A percentile compares a stretch with the other conserved stretches of the same genome.
phyloP scores from a whole-genome alignment of 1,140 invertebrate genomes.

The Ganaspis sp. region DNA sequence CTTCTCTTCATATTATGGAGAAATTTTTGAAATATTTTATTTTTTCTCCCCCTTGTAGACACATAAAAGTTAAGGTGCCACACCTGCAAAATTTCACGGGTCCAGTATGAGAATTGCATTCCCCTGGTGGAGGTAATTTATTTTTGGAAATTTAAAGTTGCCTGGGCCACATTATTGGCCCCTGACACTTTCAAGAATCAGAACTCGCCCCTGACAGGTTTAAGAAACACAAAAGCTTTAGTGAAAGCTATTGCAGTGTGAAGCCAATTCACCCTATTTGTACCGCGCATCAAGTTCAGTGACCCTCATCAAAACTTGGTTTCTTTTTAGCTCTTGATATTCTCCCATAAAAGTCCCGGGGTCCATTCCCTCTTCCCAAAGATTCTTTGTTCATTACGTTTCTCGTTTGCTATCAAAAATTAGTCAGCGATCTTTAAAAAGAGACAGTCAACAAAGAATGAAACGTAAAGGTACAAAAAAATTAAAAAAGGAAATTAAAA shows the following conservation, averaged over 20 bases:
- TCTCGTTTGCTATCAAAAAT: constrained; percentile 41
- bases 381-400: constrained; percentile 44
- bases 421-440: constrained; percentile 34
- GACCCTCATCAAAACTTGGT: constrained; percentile 45
- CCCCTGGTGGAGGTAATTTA: neutral
- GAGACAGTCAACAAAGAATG: no score
- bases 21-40: neutral
- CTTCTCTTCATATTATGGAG: no score
- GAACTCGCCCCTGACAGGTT: constrained; percentile 47
- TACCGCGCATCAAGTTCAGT: constrained; percentile 50
- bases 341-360: constrained; percentile 44
- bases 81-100: neutral
- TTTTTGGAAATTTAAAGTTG: constrained; percentile 5
- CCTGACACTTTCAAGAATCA: constrained; percentile 42
- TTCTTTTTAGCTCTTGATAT: constrained; percentile 20
- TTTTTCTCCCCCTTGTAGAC: no score
- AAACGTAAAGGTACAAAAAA: no score
- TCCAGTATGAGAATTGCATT: neutral
- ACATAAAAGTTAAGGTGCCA: neutral
- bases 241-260: constrained; percentile 51
- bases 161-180: no score
- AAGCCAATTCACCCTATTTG: constrained; percentile 46
- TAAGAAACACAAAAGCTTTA: constrained; percentile 51
- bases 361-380: constrained; percentile 39
- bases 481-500: no score